Base-by-base conservation (phyloP, 2,113 vertebrate genomes). In the Ictalurus punctatus region DNA sequence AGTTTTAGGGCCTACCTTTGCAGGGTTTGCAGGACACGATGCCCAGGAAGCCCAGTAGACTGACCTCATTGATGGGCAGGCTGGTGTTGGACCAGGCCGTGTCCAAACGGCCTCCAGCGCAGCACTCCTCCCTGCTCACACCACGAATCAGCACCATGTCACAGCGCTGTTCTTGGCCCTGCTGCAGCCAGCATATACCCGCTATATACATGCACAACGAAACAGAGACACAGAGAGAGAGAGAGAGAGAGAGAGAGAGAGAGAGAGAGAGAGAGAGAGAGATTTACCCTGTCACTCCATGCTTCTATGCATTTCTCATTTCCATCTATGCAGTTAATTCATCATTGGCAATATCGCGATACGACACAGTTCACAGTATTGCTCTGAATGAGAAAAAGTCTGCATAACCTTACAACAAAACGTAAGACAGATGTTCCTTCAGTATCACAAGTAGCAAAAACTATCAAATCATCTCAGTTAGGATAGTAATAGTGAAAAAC, bases 131-230 rank as follows among this genome's bases (percentile, higher is more conserved):
- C 92, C 93, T 96, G 86, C 95, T 97, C 92, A 99, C 96, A 0
- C 96, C 96, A 0, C 97, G 96, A 95, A 95, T 97, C 92, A 99
- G 94, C 93, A 99, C 97, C 96, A 98, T 96, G 92, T 96, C 97
- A 87, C 98, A 99, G 88, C 96, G 97, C 71, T 96, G 97, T 87
- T 97, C 97, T 30, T 93, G 95, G 83, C 96, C 96, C 92, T 98
- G 97, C 93, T 98, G 97, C 90, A 98, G 94, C 98, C 98, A 99
- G 93, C 98, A 99, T 84, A 99, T 97, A 56, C 98, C 98, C 84
- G 97, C 98, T 99, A 92, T 34, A 89, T 74, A 86, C 10, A 87
- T 23, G 65, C 34, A 87, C 44, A 84, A 58, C 25, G 52, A 88
- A 19, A 69, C 21, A 80, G 34, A 85, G 7, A 54, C 3, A 74